Evolutionary conservation across 2,888 invertebrate genomes (phyloP).

Genomic region (Agrotis clavis): DNA sequence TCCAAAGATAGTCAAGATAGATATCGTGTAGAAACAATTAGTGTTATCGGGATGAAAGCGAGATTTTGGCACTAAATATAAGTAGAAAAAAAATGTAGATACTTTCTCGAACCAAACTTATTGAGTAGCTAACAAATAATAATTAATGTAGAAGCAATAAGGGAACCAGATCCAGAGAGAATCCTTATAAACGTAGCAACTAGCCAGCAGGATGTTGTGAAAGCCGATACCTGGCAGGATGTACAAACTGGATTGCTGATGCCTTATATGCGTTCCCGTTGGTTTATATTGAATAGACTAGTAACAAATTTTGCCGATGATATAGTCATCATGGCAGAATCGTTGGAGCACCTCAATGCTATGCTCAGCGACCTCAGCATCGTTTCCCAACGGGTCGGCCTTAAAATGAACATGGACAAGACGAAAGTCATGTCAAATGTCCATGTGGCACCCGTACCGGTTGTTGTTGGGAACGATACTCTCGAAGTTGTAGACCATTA

Average conservation of each 20-base stretch:
- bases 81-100: neutral
- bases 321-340: no score
- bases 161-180: constrained; percentile 20
- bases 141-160: neutral
- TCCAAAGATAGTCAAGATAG: neutral
- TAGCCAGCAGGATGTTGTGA: constrained; percentile 39
- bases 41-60: no score
- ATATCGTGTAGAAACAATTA: neutral
- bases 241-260: constrained; percentile 2
- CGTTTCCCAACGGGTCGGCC: no score
- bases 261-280: constrained; percentile 20
- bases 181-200: constrained; percentile 16
- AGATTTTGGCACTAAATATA: no score
- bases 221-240: constrained; percentile 36
- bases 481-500: no score
- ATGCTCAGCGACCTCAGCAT: no score
- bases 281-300: neutral
- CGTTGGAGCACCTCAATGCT: no score
- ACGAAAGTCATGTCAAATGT: no score
- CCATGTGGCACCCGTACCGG: no score
- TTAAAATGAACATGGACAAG: no score
- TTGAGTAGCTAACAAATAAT: neutral
- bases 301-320: no score
- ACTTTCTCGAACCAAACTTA: neutral
- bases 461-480: no score